Percentiles rank a stretch among this genome's conserved stretches.
Evolutionary conservation across 2,797 vertebrate species (phyloP).

Genomic region (Arrhamphus sclerolepis): DNA sequence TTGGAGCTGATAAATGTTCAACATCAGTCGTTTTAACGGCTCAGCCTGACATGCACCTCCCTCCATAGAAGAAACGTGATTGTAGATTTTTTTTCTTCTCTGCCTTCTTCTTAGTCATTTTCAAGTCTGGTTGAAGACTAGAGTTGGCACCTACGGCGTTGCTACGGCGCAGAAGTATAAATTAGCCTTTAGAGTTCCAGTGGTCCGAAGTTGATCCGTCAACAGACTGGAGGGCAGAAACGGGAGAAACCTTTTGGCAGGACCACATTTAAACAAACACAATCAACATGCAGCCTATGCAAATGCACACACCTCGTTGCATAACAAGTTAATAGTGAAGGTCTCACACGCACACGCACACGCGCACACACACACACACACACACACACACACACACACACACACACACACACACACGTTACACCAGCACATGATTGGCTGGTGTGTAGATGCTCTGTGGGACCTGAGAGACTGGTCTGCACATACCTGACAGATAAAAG

Average conservation of each 20-base stretch:
- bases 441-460: constrained; percentile 36
- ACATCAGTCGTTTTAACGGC: too few relatives aligned
- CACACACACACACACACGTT: background rate
- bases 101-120: too few relatives aligned
- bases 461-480: constrained; percentile 53
- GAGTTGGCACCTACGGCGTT: too few relatives aligned
- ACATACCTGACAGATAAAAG: constrained; percentile 77
- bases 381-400: too few relatives aligned
- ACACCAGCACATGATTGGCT: constrained; percentile 13
- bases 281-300: constrained; percentile 13
- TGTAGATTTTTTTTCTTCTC: too few relatives aligned
- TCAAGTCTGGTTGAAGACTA: too few relatives aligned
- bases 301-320: background rate
- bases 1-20: too few relatives aligned
- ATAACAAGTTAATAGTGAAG: constrained; percentile 7
- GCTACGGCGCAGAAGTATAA: constrained; percentile 33
- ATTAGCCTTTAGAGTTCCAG: constrained; percentile 68
- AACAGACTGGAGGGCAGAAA: constrained; percentile 35
- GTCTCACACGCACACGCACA: constrained; percentile 6
- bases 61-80: too few relatives aligned
- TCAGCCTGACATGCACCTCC: too few relatives aligned
- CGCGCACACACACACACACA: too few relatives aligned
- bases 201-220: constrained; percentile 23
- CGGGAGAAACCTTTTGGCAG: constrained; percentile 19
- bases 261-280: constrained; percentile 3